Conservation (phyloP, 2,888 invertebrate species). For the Eledone cirrhosa region DNA sequence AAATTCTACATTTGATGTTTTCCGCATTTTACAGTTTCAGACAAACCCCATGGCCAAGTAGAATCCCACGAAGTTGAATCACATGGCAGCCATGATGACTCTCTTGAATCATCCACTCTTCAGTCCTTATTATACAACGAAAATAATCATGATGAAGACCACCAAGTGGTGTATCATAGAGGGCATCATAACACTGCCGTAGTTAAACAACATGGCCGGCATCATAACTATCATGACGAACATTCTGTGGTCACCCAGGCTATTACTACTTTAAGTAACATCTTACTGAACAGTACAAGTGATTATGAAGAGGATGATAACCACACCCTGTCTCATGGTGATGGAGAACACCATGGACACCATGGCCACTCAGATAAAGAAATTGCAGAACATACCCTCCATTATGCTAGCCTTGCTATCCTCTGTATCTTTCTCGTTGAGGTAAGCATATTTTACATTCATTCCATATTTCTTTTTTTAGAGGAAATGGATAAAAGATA, state of each 20-base stretch:
- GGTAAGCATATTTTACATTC: constrained; percentile 33
- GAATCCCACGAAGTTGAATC: no score
- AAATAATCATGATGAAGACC: no score
- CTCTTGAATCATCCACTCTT: no score
- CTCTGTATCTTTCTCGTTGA: constrained; percentile 45
- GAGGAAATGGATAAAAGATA: no score
- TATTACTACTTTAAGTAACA: background rate
- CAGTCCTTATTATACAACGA: no score
- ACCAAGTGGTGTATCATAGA: background rate
- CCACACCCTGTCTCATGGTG: constrained; percentile 1
- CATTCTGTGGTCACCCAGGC: background rate
- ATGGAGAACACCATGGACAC: constrained; percentile 1
- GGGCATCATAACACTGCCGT: background rate
- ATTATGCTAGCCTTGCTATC: constrained; percentile 43
- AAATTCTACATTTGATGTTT: no score
- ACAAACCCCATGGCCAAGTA: no score
- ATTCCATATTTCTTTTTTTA: no score
- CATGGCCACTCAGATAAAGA: constrained; percentile 30
- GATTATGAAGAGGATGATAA: constrained; percentile 12
- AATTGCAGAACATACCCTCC: constrained; percentile 34
- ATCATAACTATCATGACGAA: background rate
- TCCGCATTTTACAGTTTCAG: no score
- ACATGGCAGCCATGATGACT: no score
- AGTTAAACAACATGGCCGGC: background rate
- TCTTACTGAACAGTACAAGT: background rate